Conservation (phyloP, 2,113 vertebrate species). For the crab-eating macaque (Macaca fascicularis) region DNA sequence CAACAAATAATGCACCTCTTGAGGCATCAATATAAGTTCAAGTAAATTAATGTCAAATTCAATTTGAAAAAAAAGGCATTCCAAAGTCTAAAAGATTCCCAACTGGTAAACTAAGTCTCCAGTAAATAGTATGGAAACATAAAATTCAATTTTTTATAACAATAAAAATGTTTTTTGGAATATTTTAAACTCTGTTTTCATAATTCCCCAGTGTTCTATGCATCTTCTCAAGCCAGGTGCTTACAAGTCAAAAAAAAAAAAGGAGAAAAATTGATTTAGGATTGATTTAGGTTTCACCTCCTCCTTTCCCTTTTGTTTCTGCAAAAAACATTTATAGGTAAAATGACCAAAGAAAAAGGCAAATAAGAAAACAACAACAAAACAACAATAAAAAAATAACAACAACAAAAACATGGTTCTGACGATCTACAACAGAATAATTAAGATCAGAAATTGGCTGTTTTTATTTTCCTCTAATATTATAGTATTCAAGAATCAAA, state of each 20-base stretch:
- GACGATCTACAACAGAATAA: background rate
- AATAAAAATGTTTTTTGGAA: background rate
- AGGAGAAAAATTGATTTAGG: background rate
- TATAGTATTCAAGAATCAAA: background rate
- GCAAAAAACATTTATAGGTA: background rate
- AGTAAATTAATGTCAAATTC: slow-evolving; percentile 8
- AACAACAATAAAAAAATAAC: background rate
- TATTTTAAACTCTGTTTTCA: slow-evolving; percentile 7
- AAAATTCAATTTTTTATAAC: background rate
- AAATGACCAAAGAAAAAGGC: slow-evolving; percentile 10
- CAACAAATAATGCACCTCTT: background rate
- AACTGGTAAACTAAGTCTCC: background rate
- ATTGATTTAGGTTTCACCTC: background rate
- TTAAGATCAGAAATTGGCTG: background rate
- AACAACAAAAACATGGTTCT: background rate
- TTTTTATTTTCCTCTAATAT: slow-evolving; percentile 42
- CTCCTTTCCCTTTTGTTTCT: background rate
- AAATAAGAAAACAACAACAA: background rate
- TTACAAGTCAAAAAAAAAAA: background rate
- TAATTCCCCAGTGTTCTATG: background rate
- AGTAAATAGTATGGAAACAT: slow-evolving; percentile 9
- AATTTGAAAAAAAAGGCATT: background rate
- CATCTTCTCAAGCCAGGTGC: slow-evolving; percentile 6
- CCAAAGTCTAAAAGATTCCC: background rate
- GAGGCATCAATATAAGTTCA: background rate